Percentiles rank a stretch among this genome's conserved stretches.
Conservation (phyloP, 2,113 vertebrate genomes). For the Ovis canadensis region DNA sequence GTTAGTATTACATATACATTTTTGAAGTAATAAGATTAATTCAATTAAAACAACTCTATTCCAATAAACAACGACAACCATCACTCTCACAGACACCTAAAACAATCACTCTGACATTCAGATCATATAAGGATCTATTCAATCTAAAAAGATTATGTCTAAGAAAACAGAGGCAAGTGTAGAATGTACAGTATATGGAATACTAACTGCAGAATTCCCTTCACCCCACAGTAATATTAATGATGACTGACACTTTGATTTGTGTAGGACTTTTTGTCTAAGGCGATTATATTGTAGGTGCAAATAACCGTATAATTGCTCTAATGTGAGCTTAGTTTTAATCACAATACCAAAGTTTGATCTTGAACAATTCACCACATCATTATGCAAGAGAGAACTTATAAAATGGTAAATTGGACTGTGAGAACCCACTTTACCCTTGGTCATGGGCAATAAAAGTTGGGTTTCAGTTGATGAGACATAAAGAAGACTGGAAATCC, state of each 20-base stretch:
- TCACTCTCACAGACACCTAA: neutral
- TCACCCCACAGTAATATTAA: slow-evolving; percentile 9
- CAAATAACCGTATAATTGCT: slow-evolving; percentile 50
- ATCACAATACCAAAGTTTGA: slow-evolving; percentile 38
- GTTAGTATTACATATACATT: neutral
- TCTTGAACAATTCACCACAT: slow-evolving; percentile 49
- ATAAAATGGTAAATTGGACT: slow-evolving; percentile 44
- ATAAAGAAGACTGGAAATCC: slow-evolving; percentile 1
- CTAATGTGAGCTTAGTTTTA: slow-evolving; percentile 50
- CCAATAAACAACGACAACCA: neutral
- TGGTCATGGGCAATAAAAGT: slow-evolving; percentile 47
- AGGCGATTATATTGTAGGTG: slow-evolving; percentile 22
- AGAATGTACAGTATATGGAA: neutral
- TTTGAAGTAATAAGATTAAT: neutral
- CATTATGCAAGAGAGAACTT: slow-evolving; percentile 41
- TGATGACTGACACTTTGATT: slow-evolving; percentile 38
- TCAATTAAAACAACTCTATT: neutral
- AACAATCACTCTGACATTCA: neutral
- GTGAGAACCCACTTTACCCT: slow-evolving; percentile 1
- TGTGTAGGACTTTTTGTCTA: slow-evolving; percentile 22
- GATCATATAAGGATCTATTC: neutral
- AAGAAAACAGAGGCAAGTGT: neutral
- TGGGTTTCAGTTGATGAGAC: slow-evolving; percentile 26
- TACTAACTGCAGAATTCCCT: neutral
- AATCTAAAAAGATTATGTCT: neutral